Percentiles rank a stretch among this genome's conserved stretches.
phyloP scores from a whole-genome alignment of 2,797 vertebrate genomes.

The Tragelaphus oryx region DNA sequence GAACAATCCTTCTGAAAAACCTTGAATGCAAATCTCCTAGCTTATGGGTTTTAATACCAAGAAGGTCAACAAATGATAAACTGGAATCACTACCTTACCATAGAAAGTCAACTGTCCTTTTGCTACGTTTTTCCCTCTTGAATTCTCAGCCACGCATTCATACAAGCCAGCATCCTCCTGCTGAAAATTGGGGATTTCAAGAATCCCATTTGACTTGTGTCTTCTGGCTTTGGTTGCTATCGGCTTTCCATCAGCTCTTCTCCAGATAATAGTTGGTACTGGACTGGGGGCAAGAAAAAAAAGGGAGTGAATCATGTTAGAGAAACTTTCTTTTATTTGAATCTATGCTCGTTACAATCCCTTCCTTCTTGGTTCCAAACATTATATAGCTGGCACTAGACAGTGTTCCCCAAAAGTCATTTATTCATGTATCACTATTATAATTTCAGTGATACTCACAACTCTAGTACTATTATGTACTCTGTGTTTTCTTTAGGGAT shows the following conservation, averaged over 20 bases:
- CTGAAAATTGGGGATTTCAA: constrained; percentile 98
- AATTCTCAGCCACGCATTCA: constrained; percentile 96
- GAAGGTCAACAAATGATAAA: background rate
- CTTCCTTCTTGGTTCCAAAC: background rate
- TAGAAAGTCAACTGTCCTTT: constrained; percentile 96
- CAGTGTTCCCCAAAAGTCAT: background rate
- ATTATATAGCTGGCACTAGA: background rate
- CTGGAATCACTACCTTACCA: constrained; percentile 82
- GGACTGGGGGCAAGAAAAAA: constrained; percentile 81
- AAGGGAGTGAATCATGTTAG: accelerated
- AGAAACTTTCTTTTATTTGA: background rate
- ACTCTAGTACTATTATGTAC: background rate
- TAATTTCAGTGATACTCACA: background rate
- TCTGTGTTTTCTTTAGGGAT: background rate
- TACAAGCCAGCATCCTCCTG: constrained; percentile 93
- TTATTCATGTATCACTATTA: background rate
- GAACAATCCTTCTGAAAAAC: background rate
- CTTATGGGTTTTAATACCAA: background rate
- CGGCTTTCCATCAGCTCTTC: constrained; percentile 87
- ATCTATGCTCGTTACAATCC: no score
- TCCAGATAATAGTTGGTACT: constrained; percentile 93
- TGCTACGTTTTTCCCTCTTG: constrained; percentile 92
- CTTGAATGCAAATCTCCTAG: background rate
- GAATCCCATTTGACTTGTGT: constrained; percentile 89
- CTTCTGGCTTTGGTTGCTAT: constrained; percentile 92